A percentile compares a stretch with the other conserved stretches of the same genome.
Evolutionary conservation across 2,797 vertebrate species (phyloP).

Genomic region (Australoheros facetus): DNA sequence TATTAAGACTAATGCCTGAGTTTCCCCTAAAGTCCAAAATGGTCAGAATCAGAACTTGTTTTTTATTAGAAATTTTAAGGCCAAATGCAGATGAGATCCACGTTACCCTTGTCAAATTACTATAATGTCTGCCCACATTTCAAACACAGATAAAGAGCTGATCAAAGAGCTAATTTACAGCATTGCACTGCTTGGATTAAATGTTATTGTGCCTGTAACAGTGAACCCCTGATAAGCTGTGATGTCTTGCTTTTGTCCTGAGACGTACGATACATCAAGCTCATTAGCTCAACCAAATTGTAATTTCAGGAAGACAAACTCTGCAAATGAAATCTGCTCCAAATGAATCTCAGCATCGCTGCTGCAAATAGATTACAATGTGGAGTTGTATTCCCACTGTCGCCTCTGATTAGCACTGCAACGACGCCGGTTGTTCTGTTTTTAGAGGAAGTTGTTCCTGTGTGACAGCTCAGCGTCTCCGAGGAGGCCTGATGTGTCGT

Average conservation of each 20-base stretch:
- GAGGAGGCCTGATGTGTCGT: slow-evolving; percentile 59
- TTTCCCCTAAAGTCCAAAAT: not conserved
- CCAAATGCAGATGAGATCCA: not conserved
- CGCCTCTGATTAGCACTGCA: slow-evolving; percentile 63
- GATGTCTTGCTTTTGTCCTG: slow-evolving; percentile 57
- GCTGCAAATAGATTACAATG: slow-evolving; percentile 64
- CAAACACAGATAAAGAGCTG: not conserved
- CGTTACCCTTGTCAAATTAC: not conserved
- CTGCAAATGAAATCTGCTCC: slow-evolving; percentile 61
- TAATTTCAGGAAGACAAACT: slow-evolving; percentile 59
- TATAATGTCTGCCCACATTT: slow-evolving; percentile 10
- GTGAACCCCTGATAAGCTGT: slow-evolving; percentile 39
- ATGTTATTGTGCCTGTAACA: slow-evolving; percentile 27
- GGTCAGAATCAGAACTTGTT: not conserved
- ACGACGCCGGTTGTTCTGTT: slow-evolving; percentile 41
- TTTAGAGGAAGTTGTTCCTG: slow-evolving; percentile 55
- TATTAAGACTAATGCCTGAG: not conserved
- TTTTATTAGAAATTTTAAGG: not conserved
- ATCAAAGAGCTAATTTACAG: slow-evolving; percentile 16
- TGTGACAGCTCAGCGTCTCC: slow-evolving; percentile 53
- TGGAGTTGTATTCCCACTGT: slow-evolving; percentile 65
- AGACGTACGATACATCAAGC: slow-evolving; percentile 42
- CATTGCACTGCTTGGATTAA: slow-evolving; percentile 18
- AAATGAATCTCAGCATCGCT: slow-evolving; percentile 51
- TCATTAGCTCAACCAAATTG: slow-evolving; percentile 64